Evolutionary conservation across 2,113 vertebrate species (phyloP).

Genomic region (Catharus fuscescens): DNA sequence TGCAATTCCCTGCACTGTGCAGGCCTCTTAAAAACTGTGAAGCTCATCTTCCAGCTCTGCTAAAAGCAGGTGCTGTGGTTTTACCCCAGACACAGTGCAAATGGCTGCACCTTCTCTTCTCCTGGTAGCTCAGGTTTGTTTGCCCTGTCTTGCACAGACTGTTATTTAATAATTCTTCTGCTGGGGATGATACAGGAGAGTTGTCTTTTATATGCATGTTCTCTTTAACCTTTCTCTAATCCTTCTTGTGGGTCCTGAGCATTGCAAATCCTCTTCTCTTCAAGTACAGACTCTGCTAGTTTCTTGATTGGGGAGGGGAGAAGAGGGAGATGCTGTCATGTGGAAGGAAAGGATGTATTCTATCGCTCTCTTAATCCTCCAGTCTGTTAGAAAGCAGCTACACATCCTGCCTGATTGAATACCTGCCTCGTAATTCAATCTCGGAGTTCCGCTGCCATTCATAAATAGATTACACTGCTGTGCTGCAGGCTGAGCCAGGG

Average conservation of each 20-base stretch:
- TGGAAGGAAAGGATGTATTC: constrained; percentile 34
- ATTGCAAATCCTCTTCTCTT: constrained; percentile 35
- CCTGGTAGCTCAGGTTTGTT: constrained; percentile 3
- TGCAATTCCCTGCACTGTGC: neutral
- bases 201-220: neutral
- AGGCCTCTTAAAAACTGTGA: neutral
- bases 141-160: neutral
- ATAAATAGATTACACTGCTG: constrained; percentile 11
- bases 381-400: constrained; percentile 21
- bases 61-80: neutral
- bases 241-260: constrained; percentile 7
- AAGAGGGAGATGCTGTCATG: constrained; percentile 29
- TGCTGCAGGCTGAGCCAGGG: neutral
- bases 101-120: neutral
- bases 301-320: neutral
- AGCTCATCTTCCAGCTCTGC: neutral
- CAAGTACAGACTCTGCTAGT: neutral
- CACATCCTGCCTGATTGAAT: constrained; percentile 61
- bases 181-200: neutral
- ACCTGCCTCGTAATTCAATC: constrained; percentile 63
- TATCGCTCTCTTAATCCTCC: constrained; percentile 20
- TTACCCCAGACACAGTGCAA: neutral
- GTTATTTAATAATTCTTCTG: constrained; percentile 1
- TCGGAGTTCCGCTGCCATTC: constrained; percentile 43
- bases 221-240: constrained; percentile 46